Percentiles rank a stretch among this genome's conserved stretches.
Conservation (phyloP, 2,888 invertebrate genomes). For the Hedychridium roseum region DNA sequence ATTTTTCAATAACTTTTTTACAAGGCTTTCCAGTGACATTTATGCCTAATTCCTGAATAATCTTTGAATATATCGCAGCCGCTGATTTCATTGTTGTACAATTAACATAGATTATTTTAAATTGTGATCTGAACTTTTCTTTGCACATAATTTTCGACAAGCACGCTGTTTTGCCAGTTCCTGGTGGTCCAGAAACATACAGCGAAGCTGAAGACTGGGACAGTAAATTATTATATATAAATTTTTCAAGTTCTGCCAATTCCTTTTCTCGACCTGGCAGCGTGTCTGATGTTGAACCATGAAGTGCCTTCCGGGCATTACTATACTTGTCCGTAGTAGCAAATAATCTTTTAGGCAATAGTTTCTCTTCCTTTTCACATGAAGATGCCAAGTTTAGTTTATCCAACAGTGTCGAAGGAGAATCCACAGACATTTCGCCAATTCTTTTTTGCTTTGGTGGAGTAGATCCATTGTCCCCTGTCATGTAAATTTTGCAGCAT, state of each 20-base stretch:
- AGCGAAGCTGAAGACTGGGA: conserved; percentile 78
- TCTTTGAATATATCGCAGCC: conserved; percentile 78
- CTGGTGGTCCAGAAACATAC: conserved; percentile 96
- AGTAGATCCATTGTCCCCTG: conserved; percentile 33
- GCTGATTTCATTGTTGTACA: conserved; percentile 91
- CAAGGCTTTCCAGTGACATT: conserved; percentile 72
- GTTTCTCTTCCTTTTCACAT: conserved; percentile 26
- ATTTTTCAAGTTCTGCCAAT: conserved; percentile 72
- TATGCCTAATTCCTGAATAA: conserved; percentile 76
- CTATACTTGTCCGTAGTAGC: conserved; percentile 48
- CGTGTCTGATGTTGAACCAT: conserved; percentile 65
- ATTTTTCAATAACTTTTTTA: conserved; percentile 74
- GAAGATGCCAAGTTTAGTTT: conserved; percentile 41
- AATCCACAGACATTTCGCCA: conserved; percentile 13
- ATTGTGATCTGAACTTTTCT: conserved; percentile 69
- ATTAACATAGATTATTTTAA: conserved; percentile 79
- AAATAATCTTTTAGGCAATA: conserved; percentile 47
- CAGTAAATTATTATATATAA: conserved; percentile 74
- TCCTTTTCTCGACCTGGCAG: conserved; percentile 85
- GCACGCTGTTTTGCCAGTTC: conserved; percentile 95
- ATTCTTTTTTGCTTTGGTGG: conserved; percentile 33
- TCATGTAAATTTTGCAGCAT: conserved; percentile 8
- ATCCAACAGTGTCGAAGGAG: conserved; percentile 45
- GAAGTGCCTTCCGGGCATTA: conserved; percentile 65
- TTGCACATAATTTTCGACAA: conserved; percentile 77